Base-by-base conservation (phyloP, 2,113 vertebrate genomes). In the Ahaetulla prasina region DNA sequence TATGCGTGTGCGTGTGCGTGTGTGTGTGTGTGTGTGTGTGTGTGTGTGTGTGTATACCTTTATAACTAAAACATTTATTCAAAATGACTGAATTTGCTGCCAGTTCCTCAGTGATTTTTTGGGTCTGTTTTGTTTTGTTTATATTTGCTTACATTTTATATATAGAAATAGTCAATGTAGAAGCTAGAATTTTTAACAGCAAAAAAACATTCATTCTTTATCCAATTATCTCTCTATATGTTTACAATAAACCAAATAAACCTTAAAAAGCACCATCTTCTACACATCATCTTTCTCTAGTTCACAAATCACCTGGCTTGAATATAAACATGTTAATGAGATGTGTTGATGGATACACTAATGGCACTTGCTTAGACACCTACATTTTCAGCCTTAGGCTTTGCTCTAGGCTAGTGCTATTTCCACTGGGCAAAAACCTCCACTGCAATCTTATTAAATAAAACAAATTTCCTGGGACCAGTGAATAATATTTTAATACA, bases 271-370 rank as follows among this genome's bases (percentile, higher is more conserved):
- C 27, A 91, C 50, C 52, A 60, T 0, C 30, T 85, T 74, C 92
- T 95, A 92, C n/a, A 57, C n/a, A 57, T 94, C 94, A 88, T 2
- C 45, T 86, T 95, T 95, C 94, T 95, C 90, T 89, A 90, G 87
- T 88, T 94, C 88, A 90, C 4, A 93, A 89, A 80, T 94, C 91
- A 88, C 93, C 86, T 97, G 96, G 96, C 96, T 97, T 93, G 94
- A 91, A 95, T 90, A 8, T 95, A 97, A 98, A 96, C 97, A 94
- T 89, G 96, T 91, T 97, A 97, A 97, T 96, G 96, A 98, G 96
- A 93, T 95, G 93, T 92, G 95, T 89, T 96, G 94, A 93, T 9
- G 92, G 93, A 93, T 91, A 96, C 91, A 95, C 92, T 96, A 95
- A 96, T 95, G 96, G 93, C 96, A 95, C 94, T 91, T 96, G 90